phyloP scores from a whole-genome alignment of 2,888 invertebrate species.

The Lithophane leautieri region DNA sequence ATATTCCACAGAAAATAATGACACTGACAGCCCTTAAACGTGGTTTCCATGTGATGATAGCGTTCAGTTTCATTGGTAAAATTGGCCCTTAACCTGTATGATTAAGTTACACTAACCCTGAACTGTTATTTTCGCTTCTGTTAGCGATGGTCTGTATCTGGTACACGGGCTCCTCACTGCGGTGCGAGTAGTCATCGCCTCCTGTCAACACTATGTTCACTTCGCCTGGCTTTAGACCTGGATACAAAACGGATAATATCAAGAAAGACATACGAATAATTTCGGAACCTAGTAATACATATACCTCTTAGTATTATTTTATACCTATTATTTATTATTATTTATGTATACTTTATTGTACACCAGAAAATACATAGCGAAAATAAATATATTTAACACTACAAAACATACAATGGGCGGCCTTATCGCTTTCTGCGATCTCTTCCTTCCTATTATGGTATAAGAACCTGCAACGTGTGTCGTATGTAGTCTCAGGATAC shows the following conservation, averaged over 20 bases:
- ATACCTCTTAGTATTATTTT: background rate
- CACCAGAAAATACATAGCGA: too few relatives aligned
- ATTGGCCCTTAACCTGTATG: background rate
- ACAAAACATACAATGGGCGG: too few relatives aligned
- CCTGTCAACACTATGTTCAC: conserved; percentile 87
- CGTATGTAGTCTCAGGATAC: background rate
- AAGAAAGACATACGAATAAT: background rate
- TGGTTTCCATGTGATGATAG: too few relatives aligned
- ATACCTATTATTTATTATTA: too few relatives aligned
- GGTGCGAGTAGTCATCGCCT: conserved; percentile 67
- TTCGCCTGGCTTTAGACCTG: conserved; percentile 85
- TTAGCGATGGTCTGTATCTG: conserved; percentile 83
- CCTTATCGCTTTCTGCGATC: too few relatives aligned
- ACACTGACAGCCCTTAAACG: too few relatives aligned
- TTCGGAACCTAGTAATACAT: background rate
- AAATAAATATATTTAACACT: too few relatives aligned
- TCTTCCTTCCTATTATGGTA: background rate
- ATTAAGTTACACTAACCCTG: conserved; percentile 52
- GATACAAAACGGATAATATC: background rate
- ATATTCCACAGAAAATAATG: too few relatives aligned
- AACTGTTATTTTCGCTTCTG: conserved; percentile 72
- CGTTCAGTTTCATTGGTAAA: too few relatives aligned
- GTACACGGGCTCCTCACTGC: conserved; percentile 75
- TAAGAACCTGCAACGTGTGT: background rate
- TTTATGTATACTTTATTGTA: too few relatives aligned